phyloP scores from a whole-genome alignment of 2,797 vertebrate genomes.

The Pyrocephalus nanus region DNA sequence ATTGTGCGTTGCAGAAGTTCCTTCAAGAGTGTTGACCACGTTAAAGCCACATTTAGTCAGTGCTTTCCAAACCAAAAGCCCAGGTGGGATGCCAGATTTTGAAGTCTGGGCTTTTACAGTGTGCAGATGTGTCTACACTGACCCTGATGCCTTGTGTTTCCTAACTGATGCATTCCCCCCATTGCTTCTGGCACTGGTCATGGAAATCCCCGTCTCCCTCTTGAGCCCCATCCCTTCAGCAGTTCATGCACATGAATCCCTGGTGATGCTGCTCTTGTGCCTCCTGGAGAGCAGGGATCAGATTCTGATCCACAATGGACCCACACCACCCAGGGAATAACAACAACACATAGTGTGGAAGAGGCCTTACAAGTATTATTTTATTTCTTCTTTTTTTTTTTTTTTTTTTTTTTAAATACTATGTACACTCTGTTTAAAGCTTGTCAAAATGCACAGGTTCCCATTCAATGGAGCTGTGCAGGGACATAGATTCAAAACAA shows the following conservation, averaged over 20 bases:
- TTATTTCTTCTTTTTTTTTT: conserved; percentile 52
- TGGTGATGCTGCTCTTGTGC: background rate
- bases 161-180: accelerated
- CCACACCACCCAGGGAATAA: background rate
- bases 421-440: conserved; percentile 74
- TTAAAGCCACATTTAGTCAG: background rate
- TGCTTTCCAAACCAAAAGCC: background rate
- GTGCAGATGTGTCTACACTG: background rate
- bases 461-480: background rate
- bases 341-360: background rate
- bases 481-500: conserved; percentile 55
- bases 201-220: background rate
- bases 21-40: background rate
- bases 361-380: conserved; percentile 44
- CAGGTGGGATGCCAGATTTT: background rate
- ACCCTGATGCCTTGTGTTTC: background rate
- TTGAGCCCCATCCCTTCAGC: background rate
- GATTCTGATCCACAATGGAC: background rate
- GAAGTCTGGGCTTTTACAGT: background rate
- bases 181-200: background rate
- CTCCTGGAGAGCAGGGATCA: background rate
- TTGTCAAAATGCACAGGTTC: conserved; percentile 8
- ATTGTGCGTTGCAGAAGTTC: background rate
- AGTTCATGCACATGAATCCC: accelerated
- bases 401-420: conserved; percentile 64